These are phyloP conservation scores for Delia radicum DNA, from an alignment of 1,140 invertebrate genomes.

Conservation along the genomic window DNA sequence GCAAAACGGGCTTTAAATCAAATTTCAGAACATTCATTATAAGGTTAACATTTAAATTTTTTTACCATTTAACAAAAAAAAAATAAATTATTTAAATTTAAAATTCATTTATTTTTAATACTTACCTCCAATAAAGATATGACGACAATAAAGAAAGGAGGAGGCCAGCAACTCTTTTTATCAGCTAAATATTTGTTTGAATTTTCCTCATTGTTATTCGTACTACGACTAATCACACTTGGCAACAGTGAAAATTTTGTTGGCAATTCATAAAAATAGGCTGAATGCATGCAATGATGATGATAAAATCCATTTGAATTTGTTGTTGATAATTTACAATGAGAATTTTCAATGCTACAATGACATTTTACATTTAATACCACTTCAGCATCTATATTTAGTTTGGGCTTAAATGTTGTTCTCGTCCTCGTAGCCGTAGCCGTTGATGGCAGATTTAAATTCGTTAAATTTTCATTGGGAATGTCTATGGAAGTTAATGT, in stretches of 20 bases:
- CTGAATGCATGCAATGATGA: slow-evolving; percentile 11
- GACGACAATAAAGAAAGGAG: slow-evolving; percentile 83
- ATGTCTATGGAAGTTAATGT: background rate
- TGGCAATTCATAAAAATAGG: slow-evolving; percentile 19
- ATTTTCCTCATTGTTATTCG: slow-evolving; percentile 25
- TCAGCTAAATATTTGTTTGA: slow-evolving; percentile 78
- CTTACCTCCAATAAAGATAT: slow-evolving; percentile 84
- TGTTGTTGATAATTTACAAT: background rate
- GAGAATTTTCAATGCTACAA: background rate
- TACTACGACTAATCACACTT: slow-evolving; percentile 7
- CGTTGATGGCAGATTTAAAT: background rate
- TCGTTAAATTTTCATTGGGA: background rate
- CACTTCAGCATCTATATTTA: background rate
- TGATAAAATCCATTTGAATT: slow-evolving; percentile 3
- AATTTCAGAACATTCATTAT: too few species aligned
- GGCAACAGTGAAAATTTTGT: background rate
- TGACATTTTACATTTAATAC: slow-evolving; percentile 3
- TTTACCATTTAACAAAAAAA: too few species aligned
- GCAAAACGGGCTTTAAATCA: too few species aligned
- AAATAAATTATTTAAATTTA: background rate
- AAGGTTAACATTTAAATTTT: too few species aligned
- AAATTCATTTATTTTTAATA: slow-evolving; percentile 32
- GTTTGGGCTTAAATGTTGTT: background rate
- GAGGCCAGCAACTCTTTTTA: slow-evolving; percentile 82
- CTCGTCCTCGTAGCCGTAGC: background rate